Percentiles rank a stretch among this genome's conserved stretches.
Conservation (phyloP, 2,797 vertebrate species). For the Anabacerthia variegaticeps region DNA sequence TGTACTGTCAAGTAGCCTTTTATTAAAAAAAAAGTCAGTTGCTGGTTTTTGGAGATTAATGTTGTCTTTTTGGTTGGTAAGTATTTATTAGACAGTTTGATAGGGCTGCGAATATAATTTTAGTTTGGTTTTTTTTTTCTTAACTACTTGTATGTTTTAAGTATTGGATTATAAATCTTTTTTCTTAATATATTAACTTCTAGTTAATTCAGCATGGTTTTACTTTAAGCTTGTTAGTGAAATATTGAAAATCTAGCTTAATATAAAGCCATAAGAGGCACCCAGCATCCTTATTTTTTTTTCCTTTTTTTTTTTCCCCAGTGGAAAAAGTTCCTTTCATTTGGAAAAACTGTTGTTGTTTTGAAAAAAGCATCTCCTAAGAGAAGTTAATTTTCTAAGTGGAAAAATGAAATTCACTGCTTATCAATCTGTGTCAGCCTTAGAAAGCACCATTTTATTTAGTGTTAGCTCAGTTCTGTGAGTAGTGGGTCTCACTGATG, state of each 20-base stretch:
- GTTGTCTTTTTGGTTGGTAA: background rate
- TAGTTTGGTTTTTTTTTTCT: background rate
- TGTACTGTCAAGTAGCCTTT: background rate
- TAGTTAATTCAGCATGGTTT: constrained; percentile 44
- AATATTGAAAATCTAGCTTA: constrained; percentile 58
- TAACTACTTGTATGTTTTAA: background rate
- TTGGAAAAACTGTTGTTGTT: background rate
- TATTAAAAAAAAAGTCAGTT: background rate
- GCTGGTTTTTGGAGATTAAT: background rate
- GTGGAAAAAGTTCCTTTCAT: background rate
- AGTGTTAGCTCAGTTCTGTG: background rate
- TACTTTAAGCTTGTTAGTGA: constrained; percentile 49
- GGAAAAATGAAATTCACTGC: background rate
- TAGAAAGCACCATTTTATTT: background rate
- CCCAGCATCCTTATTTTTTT: background rate
- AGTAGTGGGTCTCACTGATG: background rate
- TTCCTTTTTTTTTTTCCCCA: background rate
- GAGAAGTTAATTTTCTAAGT: background rate
- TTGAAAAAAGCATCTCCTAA: background rate
- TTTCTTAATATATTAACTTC: constrained; percentile 38
- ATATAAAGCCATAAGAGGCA: background rate
- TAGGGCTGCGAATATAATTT: background rate
- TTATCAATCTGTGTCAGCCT: background rate
- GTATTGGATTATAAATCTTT: background rate
- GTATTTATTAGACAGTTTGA: background rate